Evolutionary conservation across 2,113 vertebrate species (phyloP), one percentile per base, ranked within the genome.

Genomic region (Steatornis caripensis): DNA sequence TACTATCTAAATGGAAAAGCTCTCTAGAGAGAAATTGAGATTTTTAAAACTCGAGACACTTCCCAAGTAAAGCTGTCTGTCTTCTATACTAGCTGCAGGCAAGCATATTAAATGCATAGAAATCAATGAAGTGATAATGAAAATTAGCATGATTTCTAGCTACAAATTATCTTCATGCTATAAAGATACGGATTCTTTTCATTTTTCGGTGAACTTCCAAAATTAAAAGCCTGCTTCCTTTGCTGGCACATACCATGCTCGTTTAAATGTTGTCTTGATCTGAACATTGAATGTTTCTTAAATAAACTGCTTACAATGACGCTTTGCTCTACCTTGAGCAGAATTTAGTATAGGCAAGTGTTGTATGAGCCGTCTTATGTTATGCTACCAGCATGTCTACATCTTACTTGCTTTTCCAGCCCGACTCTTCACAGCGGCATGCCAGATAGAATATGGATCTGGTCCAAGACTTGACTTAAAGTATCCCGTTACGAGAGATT

Each of bases 141-240:
- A 83, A 84, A 78, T 66, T 79, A 94, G 80, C 78, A 79, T 89
- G 70, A 66, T 87, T 96, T 89, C 84, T 71, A 81, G 91, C 89
- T 96, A 91, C 76, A 87, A 70, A 78, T 66, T 87, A 70, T 86
- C 88, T 94, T 87, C n/a, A 27, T 82, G 82, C 83, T 32, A 46
- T 78, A 36, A 85, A 72, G 92, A 82, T 65, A 46, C 45, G 61
- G 41, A 69, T 79, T 79, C 66, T 87, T 96, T 94, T 96, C 36
- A 61, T 83, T 91, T 91, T 84, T 55, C 45, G 61, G 58, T 91
- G 62, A 94, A 82, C 71, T 90, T 89, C 29, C 24, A 66, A 72
- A 96, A 96, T 87, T 48, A 85, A 95, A 94, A 91, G 60, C 81
- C 39, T 10, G 1, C 45, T 94, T 90, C 65, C 51, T 93, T 89